Percentiles rank a stretch among this genome's conserved stretches.
Conservation (phyloP, 2,797 vertebrate genomes). For the Sternotherus odoratus region DNA sequence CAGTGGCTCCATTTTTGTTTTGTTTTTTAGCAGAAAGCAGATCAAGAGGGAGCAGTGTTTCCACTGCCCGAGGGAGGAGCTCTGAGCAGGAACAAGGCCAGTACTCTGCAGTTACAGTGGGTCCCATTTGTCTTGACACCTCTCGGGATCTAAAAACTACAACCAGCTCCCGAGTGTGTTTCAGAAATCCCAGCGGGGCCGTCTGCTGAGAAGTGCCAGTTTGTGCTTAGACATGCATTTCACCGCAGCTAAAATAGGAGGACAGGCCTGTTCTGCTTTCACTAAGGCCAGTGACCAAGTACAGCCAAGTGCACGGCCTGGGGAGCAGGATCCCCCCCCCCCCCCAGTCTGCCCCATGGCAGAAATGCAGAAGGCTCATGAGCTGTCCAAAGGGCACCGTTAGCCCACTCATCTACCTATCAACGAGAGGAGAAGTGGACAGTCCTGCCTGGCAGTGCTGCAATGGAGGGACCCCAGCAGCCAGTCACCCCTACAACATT, state of each 20-base stretch:
- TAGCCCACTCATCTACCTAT: background rate
- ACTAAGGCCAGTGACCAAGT: background rate
- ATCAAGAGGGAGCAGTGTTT: slow-evolving; percentile 28
- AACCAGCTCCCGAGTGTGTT: slow-evolving; percentile 3
- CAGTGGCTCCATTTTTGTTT: background rate
- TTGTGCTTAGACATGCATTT: background rate
- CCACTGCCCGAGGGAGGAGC: background rate
- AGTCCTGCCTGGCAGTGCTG: accelerated
- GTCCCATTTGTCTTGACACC: slow-evolving; percentile 41
- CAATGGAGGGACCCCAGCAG: background rate
- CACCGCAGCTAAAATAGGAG: background rate
- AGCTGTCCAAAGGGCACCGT: too few species aligned
- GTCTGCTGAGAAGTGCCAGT: slow-evolving; percentile 32
- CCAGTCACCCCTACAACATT: accelerated
- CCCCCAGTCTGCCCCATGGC: too few species aligned
- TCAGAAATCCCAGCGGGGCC: slow-evolving; percentile 40
- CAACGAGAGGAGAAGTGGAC: accelerated
- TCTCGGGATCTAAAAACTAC: background rate
- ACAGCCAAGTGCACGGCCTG: too few species aligned
- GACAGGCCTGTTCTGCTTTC: background rate
- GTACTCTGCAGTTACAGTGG: slow-evolving; percentile 47
- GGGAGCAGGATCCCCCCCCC: too few species aligned
- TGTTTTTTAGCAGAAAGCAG: slow-evolving; percentile 39
- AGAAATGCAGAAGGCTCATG: too few species aligned
- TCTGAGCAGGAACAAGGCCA: slow-evolving; percentile 43